These are phyloP conservation scores for Crossaster papposus DNA, from an alignment of 53 echinoderm and acorn worm species.

Conservation along the genomic window DNA sequence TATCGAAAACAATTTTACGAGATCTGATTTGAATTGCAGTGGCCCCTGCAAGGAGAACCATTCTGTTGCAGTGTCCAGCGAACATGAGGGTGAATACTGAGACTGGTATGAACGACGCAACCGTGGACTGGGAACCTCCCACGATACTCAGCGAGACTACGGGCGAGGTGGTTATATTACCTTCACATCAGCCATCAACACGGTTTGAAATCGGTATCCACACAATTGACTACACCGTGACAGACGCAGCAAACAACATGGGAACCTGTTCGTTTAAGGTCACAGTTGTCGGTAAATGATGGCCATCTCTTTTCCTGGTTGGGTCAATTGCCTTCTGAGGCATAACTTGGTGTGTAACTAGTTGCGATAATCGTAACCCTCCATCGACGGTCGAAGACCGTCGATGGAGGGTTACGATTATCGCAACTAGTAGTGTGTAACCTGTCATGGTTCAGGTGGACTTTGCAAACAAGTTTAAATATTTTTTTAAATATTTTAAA, in stretches of 20 bases:
- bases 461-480: no score
- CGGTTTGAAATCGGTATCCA: not conserved
- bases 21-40: not conserved
- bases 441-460: no score
- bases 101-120: not conserved
- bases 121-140: not conserved
- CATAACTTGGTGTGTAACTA: no score
- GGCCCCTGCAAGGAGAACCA: not conserved
- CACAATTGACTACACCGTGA: not conserved
- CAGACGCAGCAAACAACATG: not conserved
- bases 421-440: no score
- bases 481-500: no score
- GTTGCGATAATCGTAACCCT: no score
- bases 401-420: no score
- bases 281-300: constrained; percentile 11
- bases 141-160: not conserved
- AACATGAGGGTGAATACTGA: not conserved
- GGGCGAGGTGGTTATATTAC: not conserved
- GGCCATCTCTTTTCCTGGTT: not conserved
- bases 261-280: constrained; percentile 6
- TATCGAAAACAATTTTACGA: not conserved
- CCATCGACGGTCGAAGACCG: no score
- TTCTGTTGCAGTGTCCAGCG: not conserved
- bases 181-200: not conserved
- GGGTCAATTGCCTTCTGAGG: no score